These are phyloP conservation scores for Melitaea athalia DNA, from an alignment of 2,888 invertebrate genomes.

Conservation along the genomic window DNA sequence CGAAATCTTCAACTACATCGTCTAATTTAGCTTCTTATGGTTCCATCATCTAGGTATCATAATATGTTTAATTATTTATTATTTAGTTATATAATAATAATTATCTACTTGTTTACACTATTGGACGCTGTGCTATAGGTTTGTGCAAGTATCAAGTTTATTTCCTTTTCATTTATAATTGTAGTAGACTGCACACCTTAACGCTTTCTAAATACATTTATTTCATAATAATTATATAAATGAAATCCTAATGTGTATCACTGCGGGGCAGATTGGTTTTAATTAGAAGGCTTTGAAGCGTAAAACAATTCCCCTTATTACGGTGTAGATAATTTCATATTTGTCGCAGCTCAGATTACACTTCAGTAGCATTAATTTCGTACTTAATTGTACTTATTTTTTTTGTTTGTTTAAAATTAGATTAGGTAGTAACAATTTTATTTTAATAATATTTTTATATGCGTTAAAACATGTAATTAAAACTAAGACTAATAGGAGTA, in stretches of 20 bases:
- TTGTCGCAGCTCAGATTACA: not conserved
- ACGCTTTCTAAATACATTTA: not conserved
- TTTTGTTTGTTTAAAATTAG: not conserved
- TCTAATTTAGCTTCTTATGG: too few species aligned
- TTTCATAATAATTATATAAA: constrained; percentile 5
- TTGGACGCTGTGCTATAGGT: too few species aligned
- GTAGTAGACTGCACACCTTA: not conserved
- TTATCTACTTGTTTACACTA: too few species aligned
- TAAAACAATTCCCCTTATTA: constrained; percentile 12
- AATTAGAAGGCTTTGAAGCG: constrained; percentile 17
- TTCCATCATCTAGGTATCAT: too few species aligned
- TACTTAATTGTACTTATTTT: not conserved
- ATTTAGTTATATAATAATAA: too few species aligned
- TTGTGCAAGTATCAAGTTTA: too few species aligned
- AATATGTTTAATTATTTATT: too few species aligned
- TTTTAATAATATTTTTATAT: too few species aligned
- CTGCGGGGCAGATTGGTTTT: constrained; percentile 10
- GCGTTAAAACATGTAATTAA: not conserved
- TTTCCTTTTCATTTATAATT: not conserved
- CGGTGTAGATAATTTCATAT: constrained; percentile 11
- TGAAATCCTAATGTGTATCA: not conserved
- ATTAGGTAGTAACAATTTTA: not conserved
- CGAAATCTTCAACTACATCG: too few species aligned
- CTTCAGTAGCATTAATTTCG: not conserved
- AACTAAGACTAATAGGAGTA: too few species aligned